These are phyloP conservation scores for Lasioglossum marginatum DNA, from an alignment of 2,888 invertebrate species.

Conservation along the genomic window DNA sequence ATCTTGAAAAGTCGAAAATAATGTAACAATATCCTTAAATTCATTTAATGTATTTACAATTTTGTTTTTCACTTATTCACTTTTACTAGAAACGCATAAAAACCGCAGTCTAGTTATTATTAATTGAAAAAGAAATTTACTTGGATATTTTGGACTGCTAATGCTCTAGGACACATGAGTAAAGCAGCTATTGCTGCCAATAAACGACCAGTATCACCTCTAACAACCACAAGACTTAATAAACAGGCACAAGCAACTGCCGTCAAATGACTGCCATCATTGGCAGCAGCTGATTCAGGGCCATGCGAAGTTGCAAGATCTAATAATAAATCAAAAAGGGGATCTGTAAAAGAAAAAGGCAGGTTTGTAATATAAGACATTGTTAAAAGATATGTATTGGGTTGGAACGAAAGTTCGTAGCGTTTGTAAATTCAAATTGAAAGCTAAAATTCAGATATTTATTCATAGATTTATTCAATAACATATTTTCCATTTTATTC, in stretches of 20 bases:
- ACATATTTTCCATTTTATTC: too few relatives aligned
- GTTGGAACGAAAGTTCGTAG: too few relatives aligned
- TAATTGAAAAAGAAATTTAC: conserved; percentile 81
- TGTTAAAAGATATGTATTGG: neutral
- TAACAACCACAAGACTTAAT: conserved; percentile 95
- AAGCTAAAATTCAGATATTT: too few relatives aligned
- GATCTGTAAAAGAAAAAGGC: conserved; percentile 87
- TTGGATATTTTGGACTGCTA: conserved; percentile 93
- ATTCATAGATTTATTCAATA: too few relatives aligned
- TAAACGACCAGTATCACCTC: conserved; percentile 96
- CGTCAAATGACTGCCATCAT: conserved; percentile 90
- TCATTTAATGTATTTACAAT: too few relatives aligned
- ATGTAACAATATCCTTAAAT: too few relatives aligned
- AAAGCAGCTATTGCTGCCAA: conserved; percentile 94
- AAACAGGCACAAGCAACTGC: conserved; percentile 96
- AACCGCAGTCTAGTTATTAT: neutral
- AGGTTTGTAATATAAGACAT: conserved; percentile 11
- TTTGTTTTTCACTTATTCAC: too few relatives aligned
- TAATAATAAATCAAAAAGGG: conserved; percentile 93
- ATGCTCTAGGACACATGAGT: conserved; percentile 92
- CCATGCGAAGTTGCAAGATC: conserved; percentile 92
- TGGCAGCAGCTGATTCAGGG: conserved; percentile 86
- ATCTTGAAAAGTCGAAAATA: too few relatives aligned
- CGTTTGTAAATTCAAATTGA: too few relatives aligned
- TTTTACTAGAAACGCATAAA: too few relatives aligned